These are phyloP conservation scores for Melinopterus prodromus DNA, from an alignment of 2,888 invertebrate genomes.

Conservation along the genomic window DNA sequence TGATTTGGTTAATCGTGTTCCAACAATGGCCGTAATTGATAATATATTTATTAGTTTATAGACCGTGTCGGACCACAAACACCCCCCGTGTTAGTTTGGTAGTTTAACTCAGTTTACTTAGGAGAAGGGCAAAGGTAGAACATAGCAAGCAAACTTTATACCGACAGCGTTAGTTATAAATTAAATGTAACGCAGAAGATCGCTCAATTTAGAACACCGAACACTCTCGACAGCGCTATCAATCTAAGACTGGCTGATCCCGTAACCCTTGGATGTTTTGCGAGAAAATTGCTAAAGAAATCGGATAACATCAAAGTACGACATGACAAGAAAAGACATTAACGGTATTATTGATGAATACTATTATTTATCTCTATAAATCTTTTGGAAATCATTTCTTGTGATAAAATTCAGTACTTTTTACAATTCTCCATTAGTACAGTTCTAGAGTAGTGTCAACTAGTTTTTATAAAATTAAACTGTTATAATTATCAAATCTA, in stretches of 20 bases:
- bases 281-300: no score
- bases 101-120: not conserved
- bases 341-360: no score
- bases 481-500: no score
- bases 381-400: no score
- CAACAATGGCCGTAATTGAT: not conserved
- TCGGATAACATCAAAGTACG: no score
- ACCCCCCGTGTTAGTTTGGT: not conserved
- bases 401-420: no score
- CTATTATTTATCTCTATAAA: no score
- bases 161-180: not conserved
- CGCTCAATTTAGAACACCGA: not conserved
- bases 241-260: not conserved
- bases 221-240: not conserved
- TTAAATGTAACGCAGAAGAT: not conserved
- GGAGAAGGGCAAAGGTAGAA: not conserved
- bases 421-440: no score
- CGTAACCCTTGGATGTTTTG: not conserved
- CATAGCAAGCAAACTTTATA: not conserved
- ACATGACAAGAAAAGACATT: no score
- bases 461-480: no score
- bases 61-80: slow-evolving; percentile 4
- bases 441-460: no score
- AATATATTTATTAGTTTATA: slow-evolving; percentile 4
- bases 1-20: not conserved